Evolutionary conservation across 2,113 vertebrate species (phyloP).

Genomic region (Myiopsitta monachus): DNA sequence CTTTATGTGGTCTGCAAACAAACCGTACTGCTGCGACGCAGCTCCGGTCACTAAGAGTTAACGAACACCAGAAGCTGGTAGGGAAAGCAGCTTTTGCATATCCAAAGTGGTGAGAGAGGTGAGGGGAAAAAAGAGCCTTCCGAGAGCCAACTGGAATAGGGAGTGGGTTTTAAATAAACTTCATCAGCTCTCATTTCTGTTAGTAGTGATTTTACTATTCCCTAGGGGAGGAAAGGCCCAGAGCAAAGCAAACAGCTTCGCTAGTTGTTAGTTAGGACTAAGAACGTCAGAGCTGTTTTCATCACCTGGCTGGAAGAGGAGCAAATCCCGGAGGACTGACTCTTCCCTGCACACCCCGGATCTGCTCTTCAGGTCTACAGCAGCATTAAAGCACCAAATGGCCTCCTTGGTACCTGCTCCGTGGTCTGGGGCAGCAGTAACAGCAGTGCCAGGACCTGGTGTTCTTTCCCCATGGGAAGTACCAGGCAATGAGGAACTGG

Average conservation of each 20-base stretch:
- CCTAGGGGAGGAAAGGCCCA: background rate
- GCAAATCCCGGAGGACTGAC: background rate
- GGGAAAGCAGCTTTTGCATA: background rate
- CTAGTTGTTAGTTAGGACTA: background rate
- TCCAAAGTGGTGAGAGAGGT: background rate
- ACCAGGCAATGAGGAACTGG: background rate
- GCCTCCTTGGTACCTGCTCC: background rate
- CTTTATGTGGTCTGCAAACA: background rate
- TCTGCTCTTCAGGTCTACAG: background rate
- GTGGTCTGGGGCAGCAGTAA: background rate
- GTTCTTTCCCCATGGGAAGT: accelerated
- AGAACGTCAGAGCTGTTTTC: background rate
- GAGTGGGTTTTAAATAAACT: background rate
- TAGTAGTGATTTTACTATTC: background rate
- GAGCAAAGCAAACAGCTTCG: background rate
- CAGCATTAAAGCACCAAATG: background rate
- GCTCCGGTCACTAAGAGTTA: background rate
- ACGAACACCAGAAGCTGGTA: background rate
- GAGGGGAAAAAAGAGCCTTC: background rate
- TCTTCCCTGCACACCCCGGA: background rate
- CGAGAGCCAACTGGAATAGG: background rate
- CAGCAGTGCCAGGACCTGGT: background rate
- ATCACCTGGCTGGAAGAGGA: background rate
- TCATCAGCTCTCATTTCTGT: background rate
- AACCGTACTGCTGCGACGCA: background rate